Conservation (phyloP, 2,888 invertebrate species). For the Agapetus fuscipes region DNA sequence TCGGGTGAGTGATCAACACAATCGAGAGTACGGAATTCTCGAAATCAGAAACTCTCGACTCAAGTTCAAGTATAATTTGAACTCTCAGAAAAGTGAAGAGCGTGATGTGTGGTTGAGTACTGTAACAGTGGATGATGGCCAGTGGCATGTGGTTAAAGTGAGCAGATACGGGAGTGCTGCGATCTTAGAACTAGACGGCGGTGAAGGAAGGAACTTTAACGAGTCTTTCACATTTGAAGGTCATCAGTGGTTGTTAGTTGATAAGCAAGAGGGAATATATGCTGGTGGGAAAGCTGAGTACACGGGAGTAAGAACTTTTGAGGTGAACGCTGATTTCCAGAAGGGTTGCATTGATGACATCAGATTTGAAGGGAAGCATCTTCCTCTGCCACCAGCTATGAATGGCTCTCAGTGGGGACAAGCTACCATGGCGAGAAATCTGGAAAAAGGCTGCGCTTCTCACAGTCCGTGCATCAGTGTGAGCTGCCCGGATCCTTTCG, state of each 20-base stretch:
- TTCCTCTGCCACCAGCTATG: constrained; percentile 41
- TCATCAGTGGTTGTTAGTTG: constrained; percentile 38
- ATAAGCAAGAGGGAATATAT: constrained; percentile 38
- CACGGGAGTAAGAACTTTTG: constrained; percentile 36
- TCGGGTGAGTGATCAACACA: constrained; percentile 37
- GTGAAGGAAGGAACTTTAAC: constrained; percentile 40
- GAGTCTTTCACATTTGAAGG: constrained; percentile 35
- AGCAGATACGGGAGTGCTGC: constrained; percentile 39
- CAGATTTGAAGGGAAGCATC: constrained; percentile 41
- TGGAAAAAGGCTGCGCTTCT: constrained; percentile 43
- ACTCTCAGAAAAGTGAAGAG: constrained; percentile 36
- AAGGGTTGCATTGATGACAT: constrained; percentile 27
- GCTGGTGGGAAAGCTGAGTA: constrained; percentile 42
- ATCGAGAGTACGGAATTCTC: constrained; percentile 40
- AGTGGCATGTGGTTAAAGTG: constrained; percentile 44
- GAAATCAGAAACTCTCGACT: constrained; percentile 32
- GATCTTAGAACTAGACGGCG: constrained; percentile 42
- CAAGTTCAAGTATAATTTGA: constrained; percentile 42
- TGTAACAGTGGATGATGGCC: constrained; percentile 41
- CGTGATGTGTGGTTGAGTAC: constrained; percentile 34
- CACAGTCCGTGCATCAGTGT: constrained; percentile 40
- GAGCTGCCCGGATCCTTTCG: constrained; percentile 38
- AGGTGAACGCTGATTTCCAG: constrained; percentile 37
- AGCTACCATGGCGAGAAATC: constrained; percentile 35
- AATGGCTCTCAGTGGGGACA: constrained; percentile 40